Evolutionary conservation across 2,797 vertebrate genomes (phyloP).

Genomic region (Cheirogaleus major): DNA sequence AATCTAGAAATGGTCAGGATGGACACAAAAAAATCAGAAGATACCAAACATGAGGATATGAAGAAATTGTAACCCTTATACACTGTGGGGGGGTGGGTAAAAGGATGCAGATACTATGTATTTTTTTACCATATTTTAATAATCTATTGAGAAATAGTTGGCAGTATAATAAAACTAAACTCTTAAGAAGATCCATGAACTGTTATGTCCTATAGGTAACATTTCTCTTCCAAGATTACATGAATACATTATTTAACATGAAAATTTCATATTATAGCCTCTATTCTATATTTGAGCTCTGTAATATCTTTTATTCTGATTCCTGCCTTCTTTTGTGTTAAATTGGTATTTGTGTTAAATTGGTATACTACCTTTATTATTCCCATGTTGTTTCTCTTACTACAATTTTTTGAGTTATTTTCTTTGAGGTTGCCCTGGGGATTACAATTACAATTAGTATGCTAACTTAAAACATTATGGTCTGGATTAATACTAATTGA

Average conservation of each 20-base stretch:
- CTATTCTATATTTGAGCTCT: not conserved
- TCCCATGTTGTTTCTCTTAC: not conserved
- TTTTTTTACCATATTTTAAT: not conserved
- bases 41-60: not conserved
- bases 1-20: not conserved
- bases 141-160: not conserved
- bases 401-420: constrained; percentile 13
- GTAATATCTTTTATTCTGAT: not conserved
- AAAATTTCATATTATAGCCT: not conserved
- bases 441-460: not conserved
- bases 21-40: not conserved
- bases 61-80: not conserved
- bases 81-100: not conserved
- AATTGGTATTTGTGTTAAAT: not conserved
- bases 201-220: not conserved
- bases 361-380: not conserved
- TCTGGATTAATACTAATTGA: not conserved
- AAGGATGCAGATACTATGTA: not conserved
- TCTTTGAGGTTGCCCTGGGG: not conserved
- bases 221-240: not conserved
- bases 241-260: not conserved
- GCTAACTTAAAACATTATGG: constrained; percentile 28
- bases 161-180: not conserved
- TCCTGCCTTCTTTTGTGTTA: not conserved
- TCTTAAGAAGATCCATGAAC: not conserved